Conservation (phyloP, 2,888 invertebrate species). For the Dione juno region DNA sequence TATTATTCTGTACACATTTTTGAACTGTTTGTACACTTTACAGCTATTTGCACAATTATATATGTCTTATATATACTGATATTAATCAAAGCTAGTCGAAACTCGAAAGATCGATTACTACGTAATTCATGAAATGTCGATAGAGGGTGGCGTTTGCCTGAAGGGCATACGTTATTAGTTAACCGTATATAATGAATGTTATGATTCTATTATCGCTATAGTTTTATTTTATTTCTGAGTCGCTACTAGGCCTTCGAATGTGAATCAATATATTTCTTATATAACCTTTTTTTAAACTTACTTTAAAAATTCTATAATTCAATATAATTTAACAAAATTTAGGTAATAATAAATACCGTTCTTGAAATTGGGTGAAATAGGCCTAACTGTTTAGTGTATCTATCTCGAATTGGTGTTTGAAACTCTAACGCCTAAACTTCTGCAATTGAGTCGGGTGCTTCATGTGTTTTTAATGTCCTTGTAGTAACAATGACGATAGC, state of each 20-base stretch:
- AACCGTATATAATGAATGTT: not conserved
- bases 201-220: not conserved
- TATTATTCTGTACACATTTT: too few relatives aligned
- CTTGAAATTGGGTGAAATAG: not conserved
- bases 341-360: not conserved
- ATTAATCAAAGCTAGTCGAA: constrained; percentile 9
- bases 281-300: too few relatives aligned
- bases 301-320: too few relatives aligned
- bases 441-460: not conserved
- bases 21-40: too few relatives aligned
- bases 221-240: not conserved
- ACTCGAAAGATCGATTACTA: constrained; percentile 8
- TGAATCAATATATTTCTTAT: too few relatives aligned
- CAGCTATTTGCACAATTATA: too few relatives aligned
- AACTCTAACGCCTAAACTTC: not conserved
- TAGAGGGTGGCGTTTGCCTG: constrained; percentile 7
- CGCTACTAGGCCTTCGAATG: not conserved
- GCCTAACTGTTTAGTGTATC: not conserved
- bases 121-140: constrained; percentile 7
- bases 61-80: not conserved
- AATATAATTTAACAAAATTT: too few relatives aligned
- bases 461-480: constrained; percentile 1
- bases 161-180: not conserved
- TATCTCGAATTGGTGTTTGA: not conserved
- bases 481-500: not conserved